Conservation (phyloP, 2,797 vertebrate genomes). For the Scolopax bukidnonensis region DNA sequence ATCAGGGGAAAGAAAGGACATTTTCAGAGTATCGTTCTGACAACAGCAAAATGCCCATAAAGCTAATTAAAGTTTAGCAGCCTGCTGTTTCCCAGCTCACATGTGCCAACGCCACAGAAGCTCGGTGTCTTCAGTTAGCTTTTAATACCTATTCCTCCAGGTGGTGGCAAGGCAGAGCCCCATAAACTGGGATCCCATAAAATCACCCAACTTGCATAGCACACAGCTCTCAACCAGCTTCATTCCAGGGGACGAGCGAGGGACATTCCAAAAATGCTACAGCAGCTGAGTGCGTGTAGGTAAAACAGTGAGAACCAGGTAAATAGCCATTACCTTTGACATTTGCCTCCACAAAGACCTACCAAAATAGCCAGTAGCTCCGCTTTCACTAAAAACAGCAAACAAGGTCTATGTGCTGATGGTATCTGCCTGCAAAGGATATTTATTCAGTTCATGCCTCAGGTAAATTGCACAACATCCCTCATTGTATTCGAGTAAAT, state of each 20-base stretch:
- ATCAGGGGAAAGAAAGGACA: not conserved
- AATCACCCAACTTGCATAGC: not conserved
- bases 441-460: not conserved
- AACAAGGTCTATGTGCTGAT: not conserved
- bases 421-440: not conserved
- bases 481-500: not conserved
- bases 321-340: constrained; percentile 19
- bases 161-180: not conserved
- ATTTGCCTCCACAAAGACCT: constrained; percentile 33
- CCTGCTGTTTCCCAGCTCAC: not conserved
- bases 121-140: not conserved
- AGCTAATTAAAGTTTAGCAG: constrained; percentile 23
- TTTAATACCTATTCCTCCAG: not conserved
- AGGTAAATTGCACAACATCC: not conserved
- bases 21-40: constrained; percentile 21
- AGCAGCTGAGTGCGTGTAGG: not conserved
- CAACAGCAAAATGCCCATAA: constrained; percentile 25
- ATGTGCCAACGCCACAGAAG: not conserved
- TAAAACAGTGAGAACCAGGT: not conserved
- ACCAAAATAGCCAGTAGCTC: constrained; percentile 37
- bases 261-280: not conserved
- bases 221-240: not conserved
- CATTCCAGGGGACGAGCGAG: not conserved
- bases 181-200: not conserved
- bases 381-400: not conserved